These are phyloP conservation scores for Hipposideros larvatus DNA, from an alignment of 2,797 vertebrate genomes.

Conservation along the genomic window DNA sequence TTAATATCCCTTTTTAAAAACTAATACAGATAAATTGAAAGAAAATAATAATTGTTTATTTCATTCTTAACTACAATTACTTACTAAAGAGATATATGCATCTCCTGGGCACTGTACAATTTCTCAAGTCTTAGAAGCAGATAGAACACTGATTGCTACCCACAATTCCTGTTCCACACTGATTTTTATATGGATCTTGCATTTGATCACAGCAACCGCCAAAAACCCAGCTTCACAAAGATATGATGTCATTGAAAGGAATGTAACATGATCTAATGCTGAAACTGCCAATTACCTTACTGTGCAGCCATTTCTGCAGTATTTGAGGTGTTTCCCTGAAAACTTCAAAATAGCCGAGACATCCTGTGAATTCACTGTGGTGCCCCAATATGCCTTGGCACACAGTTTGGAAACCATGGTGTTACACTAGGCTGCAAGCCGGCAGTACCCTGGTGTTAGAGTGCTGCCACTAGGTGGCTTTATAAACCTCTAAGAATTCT, in stretches of 20 bases:
- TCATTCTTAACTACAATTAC: not conserved
- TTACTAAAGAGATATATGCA: not conserved
- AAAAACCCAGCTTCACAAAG: slow-evolving; percentile 46
- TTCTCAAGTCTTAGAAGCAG: slow-evolving; percentile 10
- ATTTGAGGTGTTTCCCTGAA: not conserved
- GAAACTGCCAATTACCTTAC: not conserved
- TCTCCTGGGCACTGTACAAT: not conserved
- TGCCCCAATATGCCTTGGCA: not conserved
- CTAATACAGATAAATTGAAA: not conserved
- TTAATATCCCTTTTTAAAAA: not conserved
- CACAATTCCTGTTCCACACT: not conserved
- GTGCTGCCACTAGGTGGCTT: not conserved
- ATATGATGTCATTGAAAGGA: not conserved
- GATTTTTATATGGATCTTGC: not conserved
- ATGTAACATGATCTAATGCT: not conserved
- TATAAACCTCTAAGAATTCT: not conserved
- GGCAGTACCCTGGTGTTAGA: not conserved
- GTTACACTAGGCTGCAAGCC: not conserved
- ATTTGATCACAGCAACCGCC: not conserved
- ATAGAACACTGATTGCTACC: not conserved
- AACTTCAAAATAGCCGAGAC: not conserved
- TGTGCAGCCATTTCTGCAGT: not conserved
- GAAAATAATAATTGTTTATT: not conserved
- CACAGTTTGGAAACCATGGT: not conserved
- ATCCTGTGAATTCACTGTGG: not conserved